Evolutionary conservation across 2,888 invertebrate species (phyloP), one percentile per base, ranked within the genome.

Genomic region (Prosapia bicincta): DNA sequence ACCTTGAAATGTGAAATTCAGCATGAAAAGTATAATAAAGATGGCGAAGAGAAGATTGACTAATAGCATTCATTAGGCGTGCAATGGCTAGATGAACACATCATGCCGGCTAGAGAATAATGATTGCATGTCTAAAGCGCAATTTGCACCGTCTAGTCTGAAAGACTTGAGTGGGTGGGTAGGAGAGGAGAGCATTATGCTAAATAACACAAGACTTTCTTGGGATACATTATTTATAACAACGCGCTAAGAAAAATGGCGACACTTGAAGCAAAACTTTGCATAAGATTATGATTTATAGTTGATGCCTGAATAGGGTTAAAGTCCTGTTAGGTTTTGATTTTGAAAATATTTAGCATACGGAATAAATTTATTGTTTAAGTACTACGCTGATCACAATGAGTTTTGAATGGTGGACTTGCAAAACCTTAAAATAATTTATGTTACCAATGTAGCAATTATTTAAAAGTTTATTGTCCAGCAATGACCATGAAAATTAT

Each of bases 51-150:
- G 30, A 72, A 67, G 66, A 72, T 72, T 67, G 67, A 67, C 66
- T 67, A 72, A 72, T 67, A 32, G 72, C 38, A 67, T 66, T 67
- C 67, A 67, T 67, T 67, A 72, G 66, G 26, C 20, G n/a, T 54
- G 54, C 54, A 54, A 54, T 54, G 54, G 10, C n/a, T 54, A 66
- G 66, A 65, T 65, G 32, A 67, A 72, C 72, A 72, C 72, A 72
- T 65, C 65, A 72, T 72, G 26, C 26, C 26, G 26, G 72, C 30
- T 54, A 54, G 54, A 54, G 54, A 54, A 54, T 54, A 54, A 54
- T 54, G 54, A 54, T 54, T 54, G 54, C 54, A 54, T 54, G 54
- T 54, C 54, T 54, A 20, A 20, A 54, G 54, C 20, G 54, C 54
- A 54, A 54, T 54, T 54, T 54, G 54, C 54, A 54, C 54, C 54